Evolutionary conservation across 1,140 invertebrate genomes (phyloP).

Genomic region (Aphelenchoides avenae): DNA sequence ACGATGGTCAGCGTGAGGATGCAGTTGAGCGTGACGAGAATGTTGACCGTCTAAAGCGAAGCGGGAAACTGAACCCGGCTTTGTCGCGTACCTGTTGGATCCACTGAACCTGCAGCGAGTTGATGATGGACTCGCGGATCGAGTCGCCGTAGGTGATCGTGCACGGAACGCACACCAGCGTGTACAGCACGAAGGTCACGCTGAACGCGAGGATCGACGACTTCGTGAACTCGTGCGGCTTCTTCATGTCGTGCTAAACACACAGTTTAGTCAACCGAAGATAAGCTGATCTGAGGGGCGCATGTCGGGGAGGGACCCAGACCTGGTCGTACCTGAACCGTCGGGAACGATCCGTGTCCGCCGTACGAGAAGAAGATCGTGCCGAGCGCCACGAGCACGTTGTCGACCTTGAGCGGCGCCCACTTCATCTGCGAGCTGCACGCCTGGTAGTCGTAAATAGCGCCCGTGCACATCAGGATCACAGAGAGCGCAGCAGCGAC

Average conservation of each 20-base stretch:
- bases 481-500: conserved; percentile 44
- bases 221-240: conserved; percentile 56
- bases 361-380: conserved; percentile 42
- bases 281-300: not conserved
- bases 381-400: conserved; percentile 61
- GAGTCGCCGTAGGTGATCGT: conserved; percentile 52
- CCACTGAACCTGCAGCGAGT: conserved; percentile 47
- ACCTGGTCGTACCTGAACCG: conserved; percentile 29
- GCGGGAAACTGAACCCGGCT: no score
- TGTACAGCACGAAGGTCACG: conserved; percentile 32
- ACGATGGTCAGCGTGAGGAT: conserved; percentile 59
- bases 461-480: conserved; percentile 48
- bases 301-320: no score
- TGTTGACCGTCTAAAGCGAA: conserved; percentile 48
- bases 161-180: conserved; percentile 51
- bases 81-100: conserved; percentile 49
- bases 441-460: conserved; percentile 25
- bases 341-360: conserved; percentile 34
- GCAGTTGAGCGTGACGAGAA: conserved; percentile 56
- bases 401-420: conserved; percentile 39
- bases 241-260: conserved; percentile 49
- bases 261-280: conserved; percentile 21
- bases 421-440: conserved; percentile 35
- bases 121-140: conserved; percentile 53
- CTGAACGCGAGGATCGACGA: conserved; percentile 39